Evolutionary conservation across 2,888 invertebrate species (phyloP), one percentile per base, ranked within the genome.

Genomic region (Esperia sulphurella): DNA sequence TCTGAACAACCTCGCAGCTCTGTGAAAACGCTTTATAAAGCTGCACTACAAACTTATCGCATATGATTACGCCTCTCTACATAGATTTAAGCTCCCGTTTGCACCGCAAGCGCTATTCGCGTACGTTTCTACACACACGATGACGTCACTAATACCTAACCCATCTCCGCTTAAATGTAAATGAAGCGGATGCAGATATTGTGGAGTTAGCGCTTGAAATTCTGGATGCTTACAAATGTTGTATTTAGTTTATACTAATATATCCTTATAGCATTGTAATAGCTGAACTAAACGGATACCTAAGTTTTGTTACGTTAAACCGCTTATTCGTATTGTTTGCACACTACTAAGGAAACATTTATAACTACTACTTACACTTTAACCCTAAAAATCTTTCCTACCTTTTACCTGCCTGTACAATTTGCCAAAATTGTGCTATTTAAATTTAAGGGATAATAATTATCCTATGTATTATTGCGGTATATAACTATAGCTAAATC

Each of bases 91-190:
- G 49, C 48, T 31, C 45, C 37, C 14, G 39, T 46, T 35, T 21
- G 28, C 41, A 41, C 46, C 29, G 35, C 41, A 45, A 45, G 41
- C 48, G 29, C 14, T 43, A 21, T 21, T 12, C 29, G 48, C 31
- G 39, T 39, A 39, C 14, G 48, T 43, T 50, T 37, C 31, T 43
- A 49, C 45, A 31, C 40, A 49, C 46, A 40, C 43, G 46, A 42
- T 52, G 53, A 53, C 55, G 51, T 56, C 55, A 53, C 50, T 41
- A 31, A 46, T 49, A 39, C 49, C 48, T 45, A 49, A 37, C 47
- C 45, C 45, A 42, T 33, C 43, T 47, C 35, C 29, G 37, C 35
- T 40, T 40, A 39, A 47, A 46, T 49, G 46, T 42, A 49, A 47
- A 52, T 49, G 45, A 47, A 44, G 52, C 29, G 13, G 44, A 46